Percentiles rank a stretch among this genome's conserved stretches.
Evolutionary conservation across 2,797 vertebrate species (phyloP).

Genomic region (Nasua narica): DNA sequence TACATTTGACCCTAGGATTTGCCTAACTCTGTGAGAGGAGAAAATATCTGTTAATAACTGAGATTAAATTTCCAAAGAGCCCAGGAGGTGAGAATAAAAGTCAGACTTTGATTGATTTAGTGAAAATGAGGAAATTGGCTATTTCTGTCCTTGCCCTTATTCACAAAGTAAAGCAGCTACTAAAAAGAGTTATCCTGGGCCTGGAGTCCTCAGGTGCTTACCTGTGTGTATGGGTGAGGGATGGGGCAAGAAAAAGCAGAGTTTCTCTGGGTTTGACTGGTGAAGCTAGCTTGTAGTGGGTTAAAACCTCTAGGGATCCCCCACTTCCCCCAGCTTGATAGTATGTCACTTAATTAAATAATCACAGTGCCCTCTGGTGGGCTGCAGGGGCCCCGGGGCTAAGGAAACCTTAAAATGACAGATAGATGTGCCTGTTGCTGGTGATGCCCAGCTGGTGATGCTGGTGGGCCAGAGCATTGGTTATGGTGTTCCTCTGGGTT

Average conservation of each 20-base stretch:
- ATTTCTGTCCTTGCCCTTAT: background rate
- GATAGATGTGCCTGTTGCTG: background rate
- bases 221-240: background rate
- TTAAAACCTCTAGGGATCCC: background rate
- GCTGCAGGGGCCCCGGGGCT: background rate
- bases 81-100: slow-evolving; percentile 18
- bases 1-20: background rate
- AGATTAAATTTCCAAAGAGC: background rate
- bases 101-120: slow-evolving; percentile 25
- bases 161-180: background rate
- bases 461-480: background rate
- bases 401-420: background rate
- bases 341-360: background rate
- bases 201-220: background rate
- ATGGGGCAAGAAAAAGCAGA: background rate
- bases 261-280: background rate
- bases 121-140: background rate
- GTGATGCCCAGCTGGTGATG: too few species aligned
- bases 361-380: slow-evolving; percentile 14
- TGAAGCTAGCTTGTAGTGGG: background rate
- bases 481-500: background rate
- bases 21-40: background rate
- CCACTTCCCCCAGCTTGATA: background rate
- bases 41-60: background rate
- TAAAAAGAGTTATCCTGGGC: background rate